These are phyloP conservation scores for Lissonota sp. DNA, from an alignment of 2,888 invertebrate species.

Conservation along the genomic window DNA sequence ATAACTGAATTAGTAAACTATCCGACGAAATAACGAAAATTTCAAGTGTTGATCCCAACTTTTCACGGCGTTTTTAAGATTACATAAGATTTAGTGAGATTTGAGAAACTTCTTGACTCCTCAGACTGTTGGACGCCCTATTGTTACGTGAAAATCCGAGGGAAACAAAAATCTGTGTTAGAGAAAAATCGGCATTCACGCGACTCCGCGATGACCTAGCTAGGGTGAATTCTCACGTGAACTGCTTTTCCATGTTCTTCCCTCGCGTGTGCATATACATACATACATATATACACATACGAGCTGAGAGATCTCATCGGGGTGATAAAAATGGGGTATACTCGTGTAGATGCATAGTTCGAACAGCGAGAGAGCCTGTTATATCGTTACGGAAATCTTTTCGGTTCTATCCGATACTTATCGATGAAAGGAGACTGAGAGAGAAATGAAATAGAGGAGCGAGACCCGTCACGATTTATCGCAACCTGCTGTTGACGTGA, in stretches of 20 bases:
- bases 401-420: slow-evolving; percentile 61
- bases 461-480: slow-evolving; percentile 57
- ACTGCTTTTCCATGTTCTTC: slow-evolving; percentile 40
- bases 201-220: slow-evolving; percentile 28
- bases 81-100: too few relatives aligned
- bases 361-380: slow-evolving; percentile 12
- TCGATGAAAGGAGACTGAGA: slow-evolving; percentile 51
- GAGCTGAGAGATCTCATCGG: slow-evolving; percentile 28
- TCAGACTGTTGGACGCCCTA: too few relatives aligned
- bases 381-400: slow-evolving; percentile 54
- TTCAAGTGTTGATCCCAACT: too few relatives aligned
- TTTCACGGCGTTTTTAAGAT: too few relatives aligned
- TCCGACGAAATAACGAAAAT: too few relatives aligned
- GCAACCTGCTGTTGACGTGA: slow-evolving; percentile 63
- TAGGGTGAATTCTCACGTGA: slow-evolving; percentile 41
- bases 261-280: slow-evolving; percentile 7
- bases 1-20: too few relatives aligned
- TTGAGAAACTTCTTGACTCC: too few relatives aligned
- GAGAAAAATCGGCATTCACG: not conserved
- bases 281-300: not conserved
- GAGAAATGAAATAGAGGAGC: slow-evolving; percentile 40
- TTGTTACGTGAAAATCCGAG: not conserved
- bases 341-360: slow-evolving; percentile 17
- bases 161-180: not conserved
- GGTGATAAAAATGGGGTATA: slow-evolving; percentile 51